Conservation (phyloP, 2,888 invertebrate genomes). For the Drosophila maculinotata region DNA sequence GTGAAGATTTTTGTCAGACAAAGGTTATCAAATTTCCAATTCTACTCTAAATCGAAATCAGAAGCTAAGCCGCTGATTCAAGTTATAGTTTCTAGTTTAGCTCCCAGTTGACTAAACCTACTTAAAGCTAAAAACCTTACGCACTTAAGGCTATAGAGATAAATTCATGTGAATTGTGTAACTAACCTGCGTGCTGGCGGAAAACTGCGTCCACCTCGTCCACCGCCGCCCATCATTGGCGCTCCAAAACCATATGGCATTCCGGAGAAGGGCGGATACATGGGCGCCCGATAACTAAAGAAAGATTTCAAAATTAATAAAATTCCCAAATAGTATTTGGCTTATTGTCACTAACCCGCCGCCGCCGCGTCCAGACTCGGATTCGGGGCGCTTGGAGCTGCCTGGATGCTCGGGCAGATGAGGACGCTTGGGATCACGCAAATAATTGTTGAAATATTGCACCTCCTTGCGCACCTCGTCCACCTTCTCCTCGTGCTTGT, state of each 20-base stretch:
- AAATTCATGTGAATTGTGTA: constrained; percentile 1
- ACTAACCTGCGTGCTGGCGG: constrained; percentile 68
- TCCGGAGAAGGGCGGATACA: constrained; percentile 84
- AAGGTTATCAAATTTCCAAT: background rate
- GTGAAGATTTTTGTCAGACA: constrained; percentile 9
- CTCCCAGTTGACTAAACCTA: background rate
- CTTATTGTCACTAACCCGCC: constrained; percentile 48
- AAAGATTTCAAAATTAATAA: too few species aligned
- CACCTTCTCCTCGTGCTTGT: constrained; percentile 98
- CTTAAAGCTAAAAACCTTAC: background rate
- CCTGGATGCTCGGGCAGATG: constrained; percentile 94
- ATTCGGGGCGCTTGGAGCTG: constrained; percentile 77
- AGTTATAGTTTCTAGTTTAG: background rate
- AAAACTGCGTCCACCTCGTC: constrained; percentile 85
- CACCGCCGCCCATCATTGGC: constrained; percentile 85
- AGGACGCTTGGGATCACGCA: constrained; percentile 96
- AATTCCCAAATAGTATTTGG: background rate
- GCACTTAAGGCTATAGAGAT: constrained; percentile 18
- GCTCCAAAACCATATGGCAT: constrained; percentile 86
- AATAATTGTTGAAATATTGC: constrained; percentile 98
- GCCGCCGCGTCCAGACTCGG: constrained; percentile 74
- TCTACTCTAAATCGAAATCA: background rate
- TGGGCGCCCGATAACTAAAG: constrained; percentile 79
- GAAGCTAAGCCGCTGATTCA: background rate
- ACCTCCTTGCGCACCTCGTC: constrained; percentile 99